phyloP scores from a whole-genome alignment of 2,888 invertebrate genomes.

The Diplazon laetatorius region DNA sequence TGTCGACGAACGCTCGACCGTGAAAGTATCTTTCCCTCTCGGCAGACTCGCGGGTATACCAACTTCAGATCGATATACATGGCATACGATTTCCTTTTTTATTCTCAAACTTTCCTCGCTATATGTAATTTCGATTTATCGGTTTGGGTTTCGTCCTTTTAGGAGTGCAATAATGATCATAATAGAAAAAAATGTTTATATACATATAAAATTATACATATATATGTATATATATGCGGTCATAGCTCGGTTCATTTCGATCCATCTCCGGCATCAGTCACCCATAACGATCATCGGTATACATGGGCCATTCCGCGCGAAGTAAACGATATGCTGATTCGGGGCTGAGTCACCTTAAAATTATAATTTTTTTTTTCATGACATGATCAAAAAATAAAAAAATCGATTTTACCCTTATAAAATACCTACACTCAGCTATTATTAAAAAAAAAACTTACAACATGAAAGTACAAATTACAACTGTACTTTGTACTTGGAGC shows the following conservation, averaged over 20 bases:
- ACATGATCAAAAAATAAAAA: no score
- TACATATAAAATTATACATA: no score
- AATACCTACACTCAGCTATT: no score
- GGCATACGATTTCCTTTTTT: conserved; percentile 13
- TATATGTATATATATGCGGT: background rate
- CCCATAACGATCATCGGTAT: conserved; percentile 5
- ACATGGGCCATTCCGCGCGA: background rate
- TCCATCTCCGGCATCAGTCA: conserved; percentile 18
- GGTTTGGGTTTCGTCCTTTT: background rate
- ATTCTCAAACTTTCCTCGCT: conserved; percentile 1
- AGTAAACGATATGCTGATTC: no score
- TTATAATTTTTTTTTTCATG: no score
- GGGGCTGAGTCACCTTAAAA: no score
- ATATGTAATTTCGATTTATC: conserved; percentile 33
- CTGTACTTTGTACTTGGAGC: no score
- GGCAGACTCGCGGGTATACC: background rate
- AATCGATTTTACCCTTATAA: no score
- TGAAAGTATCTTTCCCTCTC: conserved; percentile 38
- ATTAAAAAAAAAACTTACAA: no score
- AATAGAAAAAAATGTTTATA: background rate
- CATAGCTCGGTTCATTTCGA: conserved; percentile 9
- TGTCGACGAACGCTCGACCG: conserved; percentile 39
- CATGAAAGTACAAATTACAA: no score
- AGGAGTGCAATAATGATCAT: background rate
- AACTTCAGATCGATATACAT: conserved; percentile 37